Evolutionary conservation across 2,113 vertebrate genomes (phyloP), one percentile per base, ranked within the genome.

Genomic region (Lophotis ruficrista): DNA sequence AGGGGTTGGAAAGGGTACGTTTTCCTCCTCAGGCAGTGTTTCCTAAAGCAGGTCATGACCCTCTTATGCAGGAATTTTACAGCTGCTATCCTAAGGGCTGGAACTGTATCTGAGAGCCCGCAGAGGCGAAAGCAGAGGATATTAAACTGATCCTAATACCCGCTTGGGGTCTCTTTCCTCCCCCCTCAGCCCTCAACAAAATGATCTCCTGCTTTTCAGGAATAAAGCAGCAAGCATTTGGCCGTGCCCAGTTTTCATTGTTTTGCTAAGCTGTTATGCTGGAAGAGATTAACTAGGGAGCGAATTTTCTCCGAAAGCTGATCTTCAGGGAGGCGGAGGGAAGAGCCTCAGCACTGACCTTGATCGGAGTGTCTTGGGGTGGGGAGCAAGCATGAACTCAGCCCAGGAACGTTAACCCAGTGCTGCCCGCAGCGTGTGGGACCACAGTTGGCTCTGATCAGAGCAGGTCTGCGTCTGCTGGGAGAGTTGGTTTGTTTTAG

Each of bases 31-130:
- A 77, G 82, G 94, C 79, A 18, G 38, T 72, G 66, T 93, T 95
- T 93, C 90, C 94, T 95, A 86, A 97, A 96, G 85, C 72, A 88
- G 95, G 96, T 94, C 45, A 0, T 90, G 92, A 97, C 95, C 96
- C 82, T 94, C 41, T 95, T 95, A 76, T 7, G 61, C 83, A 96
- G 95, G 95, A 95, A 96, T 95, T 92, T 85, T 85, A 79, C 90
- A 93, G 85, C 94, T 96, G 92, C 79, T 92, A 11, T 90, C 75
- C 66, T 45, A n/a, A 65, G 79, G 50, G 66, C 77, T 95, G 79
- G 79, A 73, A 70, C 51, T 61, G 9, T 51, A 61, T 90, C 66
- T 33, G 37, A 80, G 62, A 85, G 58, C 66, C 88, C 61, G 9
- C 20, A 60, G 73, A 68, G 84, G 65, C 1, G 1, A 85, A 79